A percentile compares a stretch with the other conserved stretches of the same genome.
Conservation (phyloP, 2,797 vertebrate species). For the Sebastes kiyomatsui region DNA sequence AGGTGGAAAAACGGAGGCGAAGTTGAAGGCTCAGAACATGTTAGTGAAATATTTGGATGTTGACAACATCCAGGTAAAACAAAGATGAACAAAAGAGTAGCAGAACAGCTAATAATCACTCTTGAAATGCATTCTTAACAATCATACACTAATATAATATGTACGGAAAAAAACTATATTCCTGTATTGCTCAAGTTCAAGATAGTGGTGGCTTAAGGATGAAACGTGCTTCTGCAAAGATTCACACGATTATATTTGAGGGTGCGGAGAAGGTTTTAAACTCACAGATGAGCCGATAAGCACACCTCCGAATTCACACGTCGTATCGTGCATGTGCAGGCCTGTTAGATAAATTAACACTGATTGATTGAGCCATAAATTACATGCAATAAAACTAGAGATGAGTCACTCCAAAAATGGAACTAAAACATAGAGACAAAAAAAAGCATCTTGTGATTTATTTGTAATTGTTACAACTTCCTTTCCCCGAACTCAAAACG, state of each 20-base stretch:
- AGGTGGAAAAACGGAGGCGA: neutral
- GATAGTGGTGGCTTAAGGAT: neutral
- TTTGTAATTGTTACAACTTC: neutral
- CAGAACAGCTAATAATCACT: neutral
- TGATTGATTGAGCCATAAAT: neutral
- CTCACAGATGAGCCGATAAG: neutral
- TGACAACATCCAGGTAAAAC: neutral
- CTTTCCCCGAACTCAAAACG: neutral
- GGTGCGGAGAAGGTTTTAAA: neutral
- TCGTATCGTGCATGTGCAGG: neutral
- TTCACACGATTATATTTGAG: neutral
- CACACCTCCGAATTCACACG: neutral
- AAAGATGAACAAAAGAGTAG: neutral
- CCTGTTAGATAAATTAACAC: constrained; percentile 6
- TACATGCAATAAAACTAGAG: neutral
- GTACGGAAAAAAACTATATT: neutral
- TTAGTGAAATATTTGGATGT: neutral
- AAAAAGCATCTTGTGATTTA: neutral
- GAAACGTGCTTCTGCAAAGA: neutral
- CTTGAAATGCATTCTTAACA: neutral
- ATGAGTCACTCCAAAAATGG: neutral
- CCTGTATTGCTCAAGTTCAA: neutral
- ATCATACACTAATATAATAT: neutral
- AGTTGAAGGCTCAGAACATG: neutral
- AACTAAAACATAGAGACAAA: neutral